Evolutionary conservation across 2,113 vertebrate species (phyloP).

Genomic region (Perca fluviatilis): DNA sequence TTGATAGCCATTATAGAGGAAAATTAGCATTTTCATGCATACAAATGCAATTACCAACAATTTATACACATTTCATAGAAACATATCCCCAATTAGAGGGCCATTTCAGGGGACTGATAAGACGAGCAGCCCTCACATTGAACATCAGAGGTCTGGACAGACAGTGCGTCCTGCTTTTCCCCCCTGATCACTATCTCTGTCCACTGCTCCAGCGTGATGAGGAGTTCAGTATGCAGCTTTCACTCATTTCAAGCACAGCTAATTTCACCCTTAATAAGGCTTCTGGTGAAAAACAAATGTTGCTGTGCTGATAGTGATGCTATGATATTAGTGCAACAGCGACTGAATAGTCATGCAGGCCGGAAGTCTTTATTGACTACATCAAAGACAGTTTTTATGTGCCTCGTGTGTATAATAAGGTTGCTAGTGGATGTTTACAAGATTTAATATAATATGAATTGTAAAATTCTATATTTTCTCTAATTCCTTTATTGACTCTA

Average conservation of each 20-base stretch:
- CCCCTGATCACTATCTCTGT: slow-evolving; percentile 76
- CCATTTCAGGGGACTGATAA: slow-evolving; percentile 76
- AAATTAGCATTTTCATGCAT: slow-evolving; percentile 83
- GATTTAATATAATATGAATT: slow-evolving; percentile 40
- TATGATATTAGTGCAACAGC: slow-evolving; percentile 62
- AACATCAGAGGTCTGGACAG: slow-evolving; percentile 77
- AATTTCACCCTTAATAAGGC: slow-evolving; percentile 80
- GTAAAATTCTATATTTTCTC: slow-evolving; percentile 40
- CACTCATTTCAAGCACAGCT: slow-evolving; percentile 72
- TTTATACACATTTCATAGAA: slow-evolving; percentile 81
- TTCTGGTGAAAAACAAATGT: slow-evolving; percentile 62
- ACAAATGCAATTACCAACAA: slow-evolving; percentile 85
- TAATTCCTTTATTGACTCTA: slow-evolving; percentile 58
- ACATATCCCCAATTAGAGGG: slow-evolving; percentile 82
- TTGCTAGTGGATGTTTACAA: slow-evolving; percentile 34
- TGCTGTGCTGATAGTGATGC: slow-evolving; percentile 62
- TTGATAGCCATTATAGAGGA: slow-evolving; percentile 77
- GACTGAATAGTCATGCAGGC: slow-evolving; percentile 31
- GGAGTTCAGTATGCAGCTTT: slow-evolving; percentile 56
- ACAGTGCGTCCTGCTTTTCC: slow-evolving; percentile 46
- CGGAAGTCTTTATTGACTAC: slow-evolving; percentile 45
- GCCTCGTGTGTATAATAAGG: slow-evolving; percentile 52
- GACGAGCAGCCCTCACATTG: slow-evolving; percentile 61
- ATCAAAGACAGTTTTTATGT: slow-evolving; percentile 48
- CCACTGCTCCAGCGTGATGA: slow-evolving; percentile 40